Conservation (phyloP, 2,888 invertebrate genomes). For the Sesamia inferens region DNA sequence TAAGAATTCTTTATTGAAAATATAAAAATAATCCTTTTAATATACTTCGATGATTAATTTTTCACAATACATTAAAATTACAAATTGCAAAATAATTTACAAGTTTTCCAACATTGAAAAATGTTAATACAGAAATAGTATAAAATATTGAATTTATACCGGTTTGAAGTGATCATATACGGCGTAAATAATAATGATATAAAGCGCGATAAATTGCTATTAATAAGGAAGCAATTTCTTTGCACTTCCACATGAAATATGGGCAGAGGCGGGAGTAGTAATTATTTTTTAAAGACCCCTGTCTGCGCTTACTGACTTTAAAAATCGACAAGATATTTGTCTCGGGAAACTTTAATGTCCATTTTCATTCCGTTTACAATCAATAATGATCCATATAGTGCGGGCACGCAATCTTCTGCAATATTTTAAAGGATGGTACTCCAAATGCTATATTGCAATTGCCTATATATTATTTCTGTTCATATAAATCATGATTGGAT, state of each 20-base stretch:
- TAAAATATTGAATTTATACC: conserved; percentile 41
- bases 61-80: conserved; percentile 10
- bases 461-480: conserved; percentile 31
- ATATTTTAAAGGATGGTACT: conserved; percentile 61
- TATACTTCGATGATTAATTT: conserved; percentile 20
- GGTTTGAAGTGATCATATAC: conserved; percentile 42
- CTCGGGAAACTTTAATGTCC: conserved; percentile 76
- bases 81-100: conserved; percentile 35
- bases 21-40: conserved; percentile 22
- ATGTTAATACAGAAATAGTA: conserved; percentile 45
- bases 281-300: conserved; percentile 78
- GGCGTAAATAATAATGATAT: conserved; percentile 65
- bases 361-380: conserved; percentile 78
- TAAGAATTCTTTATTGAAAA: conserved; percentile 15
- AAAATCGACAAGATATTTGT: conserved; percentile 77
- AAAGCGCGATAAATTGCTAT: conserved; percentile 68
- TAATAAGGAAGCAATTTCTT: conserved; percentile 69
- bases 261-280: conserved; percentile 64
- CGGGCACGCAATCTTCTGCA: conserved; percentile 58
- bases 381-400: conserved; percentile 73
- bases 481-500: conserved; percentile 17
- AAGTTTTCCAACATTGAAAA: conserved; percentile 42
- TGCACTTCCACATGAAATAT: conserved; percentile 65
- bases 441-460: conserved; percentile 49
- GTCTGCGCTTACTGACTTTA: conserved; percentile 66